Conservation (phyloP, 2,113 vertebrate genomes). For the Balaenoptera acutorostrata region DNA sequence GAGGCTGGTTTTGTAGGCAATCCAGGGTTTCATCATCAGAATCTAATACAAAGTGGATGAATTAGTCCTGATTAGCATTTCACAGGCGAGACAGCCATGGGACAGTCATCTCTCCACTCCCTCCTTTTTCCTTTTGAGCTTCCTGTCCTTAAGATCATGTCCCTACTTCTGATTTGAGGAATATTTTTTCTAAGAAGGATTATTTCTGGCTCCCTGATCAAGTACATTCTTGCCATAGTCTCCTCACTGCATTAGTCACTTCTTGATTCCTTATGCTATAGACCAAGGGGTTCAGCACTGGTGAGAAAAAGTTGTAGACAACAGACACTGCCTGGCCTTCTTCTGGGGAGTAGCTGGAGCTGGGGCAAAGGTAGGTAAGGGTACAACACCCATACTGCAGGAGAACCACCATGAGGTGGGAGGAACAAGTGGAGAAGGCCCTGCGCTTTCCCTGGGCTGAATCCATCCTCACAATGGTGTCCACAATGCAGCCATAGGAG, state of each 20-base stretch:
- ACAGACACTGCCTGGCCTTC: neutral
- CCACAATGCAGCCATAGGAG: constrained; percentile 6
- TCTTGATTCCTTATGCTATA: neutral
- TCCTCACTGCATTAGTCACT: neutral
- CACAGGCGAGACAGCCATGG: neutral
- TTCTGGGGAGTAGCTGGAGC: neutral
- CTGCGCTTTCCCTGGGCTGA: neutral
- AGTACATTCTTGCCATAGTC: neutral
- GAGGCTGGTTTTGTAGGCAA: neutral
- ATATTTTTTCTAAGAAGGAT: neutral
- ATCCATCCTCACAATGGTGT: neutral
- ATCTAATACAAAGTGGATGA: neutral
- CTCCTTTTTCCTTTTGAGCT: neutral
- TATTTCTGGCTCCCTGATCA: neutral
- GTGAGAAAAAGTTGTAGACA: neutral
- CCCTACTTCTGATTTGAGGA: neutral
- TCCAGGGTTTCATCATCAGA: neutral
- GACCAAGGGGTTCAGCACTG: neutral
- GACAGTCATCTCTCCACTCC: neutral
- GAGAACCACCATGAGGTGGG: neutral
- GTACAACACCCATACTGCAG: neutral
- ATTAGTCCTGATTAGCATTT: rapidly evolving
- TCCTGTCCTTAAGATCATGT: neutral
- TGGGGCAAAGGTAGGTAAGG: neutral
- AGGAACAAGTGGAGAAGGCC: neutral